A percentile compares a stretch with the other conserved stretches of the same genome.
phyloP scores from a whole-genome alignment of 2,797 vertebrate genomes.

The Cyclopterus lumpus region DNA sequence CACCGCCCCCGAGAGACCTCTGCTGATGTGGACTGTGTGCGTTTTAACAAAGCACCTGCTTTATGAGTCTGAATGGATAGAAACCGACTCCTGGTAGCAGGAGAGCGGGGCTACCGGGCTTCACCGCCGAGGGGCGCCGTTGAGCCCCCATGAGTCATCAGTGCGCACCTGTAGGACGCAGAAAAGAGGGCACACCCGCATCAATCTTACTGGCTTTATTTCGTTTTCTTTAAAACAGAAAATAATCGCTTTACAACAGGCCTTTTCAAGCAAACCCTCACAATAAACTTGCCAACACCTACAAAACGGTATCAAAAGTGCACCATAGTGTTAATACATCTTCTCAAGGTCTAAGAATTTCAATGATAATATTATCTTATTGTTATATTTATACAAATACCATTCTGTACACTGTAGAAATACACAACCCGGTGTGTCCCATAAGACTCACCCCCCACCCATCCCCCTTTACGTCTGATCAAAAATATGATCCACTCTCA shows the following conservation, averaged over 20 bases:
- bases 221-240: constrained; percentile 92
- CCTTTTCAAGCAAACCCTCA: constrained; percentile 89
- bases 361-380: constrained; percentile 85
- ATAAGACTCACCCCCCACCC: constrained; percentile 70
- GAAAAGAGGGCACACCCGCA: constrained; percentile 38
- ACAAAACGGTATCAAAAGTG: constrained; percentile 94
- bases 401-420: constrained; percentile 93
- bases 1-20: constrained; percentile 13
- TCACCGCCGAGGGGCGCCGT: constrained; percentile 55
- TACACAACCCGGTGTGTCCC: constrained; percentile 86
- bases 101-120: constrained; percentile 19
- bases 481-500: constrained; percentile 47
- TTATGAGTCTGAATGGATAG: constrained; percentile 51
- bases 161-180: constrained; percentile 58
- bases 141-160: constrained; percentile 79
- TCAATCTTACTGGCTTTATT: constrained; percentile 83
- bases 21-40: neutral
- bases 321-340: constrained; percentile 91
- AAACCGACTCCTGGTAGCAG: constrained; percentile 62
- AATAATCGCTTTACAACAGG: constrained; percentile 89
- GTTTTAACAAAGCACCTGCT: constrained; percentile 19
- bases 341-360: constrained; percentile 83
- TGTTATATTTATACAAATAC: constrained; percentile 91
- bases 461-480: constrained; percentile 55
- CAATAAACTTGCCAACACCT: constrained; percentile 89